phyloP scores from a whole-genome alignment of 2,888 invertebrate genomes.

The Philaethria dido region DNA sequence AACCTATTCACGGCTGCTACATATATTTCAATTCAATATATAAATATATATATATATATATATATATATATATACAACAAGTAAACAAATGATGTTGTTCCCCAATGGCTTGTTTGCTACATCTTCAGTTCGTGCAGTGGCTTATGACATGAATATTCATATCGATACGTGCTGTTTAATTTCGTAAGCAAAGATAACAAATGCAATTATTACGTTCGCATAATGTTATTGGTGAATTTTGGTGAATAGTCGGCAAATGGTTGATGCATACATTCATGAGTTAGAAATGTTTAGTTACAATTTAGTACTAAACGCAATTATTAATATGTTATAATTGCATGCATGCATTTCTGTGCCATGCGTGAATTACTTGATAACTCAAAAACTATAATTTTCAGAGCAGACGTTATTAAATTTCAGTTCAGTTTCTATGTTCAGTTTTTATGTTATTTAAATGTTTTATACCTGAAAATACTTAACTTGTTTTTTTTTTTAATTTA shows the following conservation, averaged over 20 bases:
- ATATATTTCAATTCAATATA: neutral
- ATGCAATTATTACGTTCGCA: conserved; percentile 21
- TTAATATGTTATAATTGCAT: neutral
- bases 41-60: neutral
- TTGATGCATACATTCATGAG: conserved; percentile 19
- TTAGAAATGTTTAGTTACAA: neutral
- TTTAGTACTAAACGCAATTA: neutral
- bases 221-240: conserved; percentile 22
- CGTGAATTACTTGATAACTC: too few species aligned
- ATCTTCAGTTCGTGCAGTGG: conserved; percentile 3
- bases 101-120: neutral
- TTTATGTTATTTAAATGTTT: too few species aligned
- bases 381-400: too few species aligned
- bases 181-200: conserved; percentile 32
- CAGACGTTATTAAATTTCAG: too few species aligned
- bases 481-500: too few species aligned
- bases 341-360: too few species aligned
- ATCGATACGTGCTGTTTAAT: conserved; percentile 25
- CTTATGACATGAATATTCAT: conserved; percentile 31
- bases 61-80: neutral
- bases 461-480: too few species aligned
- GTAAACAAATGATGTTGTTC: neutral
- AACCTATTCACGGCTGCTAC: too few species aligned
- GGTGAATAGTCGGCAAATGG: conserved; percentile 11
- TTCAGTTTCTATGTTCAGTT: too few species aligned